phyloP scores from a whole-genome alignment of 2,888 invertebrate genomes.

The Agonopterix heracliana region DNA sequence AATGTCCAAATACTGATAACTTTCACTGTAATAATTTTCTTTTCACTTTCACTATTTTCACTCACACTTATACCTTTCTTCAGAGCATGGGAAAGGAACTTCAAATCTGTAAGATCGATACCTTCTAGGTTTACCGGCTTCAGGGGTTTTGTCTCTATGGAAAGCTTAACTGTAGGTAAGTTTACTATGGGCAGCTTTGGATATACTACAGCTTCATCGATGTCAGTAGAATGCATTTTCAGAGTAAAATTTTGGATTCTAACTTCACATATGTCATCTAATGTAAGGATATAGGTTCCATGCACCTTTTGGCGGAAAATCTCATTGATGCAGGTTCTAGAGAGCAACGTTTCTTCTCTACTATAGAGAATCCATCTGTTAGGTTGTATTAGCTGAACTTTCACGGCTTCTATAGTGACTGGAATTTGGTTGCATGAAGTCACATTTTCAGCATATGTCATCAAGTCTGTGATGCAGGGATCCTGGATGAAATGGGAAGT shows the following conservation, averaged over 20 bases:
- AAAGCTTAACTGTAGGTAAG: no score
- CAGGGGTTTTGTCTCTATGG: background rate
- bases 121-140: background rate
- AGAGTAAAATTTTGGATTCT: background rate
- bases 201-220: background rate
- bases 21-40: background rate
- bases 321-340: background rate
- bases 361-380: background rate
- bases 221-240: background rate
- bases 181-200: background rate
- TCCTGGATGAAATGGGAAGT: background rate
- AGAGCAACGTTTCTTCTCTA: background rate
- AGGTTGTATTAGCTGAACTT: background rate
- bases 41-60: background rate
- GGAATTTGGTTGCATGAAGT: background rate
- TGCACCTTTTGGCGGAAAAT: background rate
- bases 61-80: background rate
- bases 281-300: background rate
- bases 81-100: background rate
- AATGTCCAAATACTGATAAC: background rate
- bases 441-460: background rate
- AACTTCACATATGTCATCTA: background rate
- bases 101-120: background rate
- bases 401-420: background rate
- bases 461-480: background rate